Evolutionary conservation across 2,797 vertebrate genomes (phyloP).

Genomic region (Rhinoraja longicauda): DNA sequence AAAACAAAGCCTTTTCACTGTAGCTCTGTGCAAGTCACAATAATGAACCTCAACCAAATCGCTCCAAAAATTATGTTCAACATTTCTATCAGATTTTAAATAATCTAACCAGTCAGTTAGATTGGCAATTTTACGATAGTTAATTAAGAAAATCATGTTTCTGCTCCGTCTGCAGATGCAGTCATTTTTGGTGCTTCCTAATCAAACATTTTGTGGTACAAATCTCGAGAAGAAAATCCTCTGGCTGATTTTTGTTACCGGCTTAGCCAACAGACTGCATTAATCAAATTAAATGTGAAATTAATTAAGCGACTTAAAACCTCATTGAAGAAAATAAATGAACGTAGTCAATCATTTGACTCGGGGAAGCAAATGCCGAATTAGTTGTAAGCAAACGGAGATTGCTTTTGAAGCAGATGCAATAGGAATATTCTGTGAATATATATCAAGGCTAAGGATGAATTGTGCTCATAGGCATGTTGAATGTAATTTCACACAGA

Average conservation of each 20-base stretch:
- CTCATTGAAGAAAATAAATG: constrained; percentile 10
- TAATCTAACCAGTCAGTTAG: too few relatives aligned
- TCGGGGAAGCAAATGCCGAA: not conserved
- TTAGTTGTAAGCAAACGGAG: not conserved
- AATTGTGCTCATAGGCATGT: not conserved
- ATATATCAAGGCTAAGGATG: not conserved
- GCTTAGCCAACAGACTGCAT: constrained; percentile 9
- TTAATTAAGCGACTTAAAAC: constrained; percentile 24
- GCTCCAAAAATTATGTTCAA: too few relatives aligned
- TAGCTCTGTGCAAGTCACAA: too few relatives aligned
- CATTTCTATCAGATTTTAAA: too few relatives aligned
- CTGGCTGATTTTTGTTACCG: not conserved
- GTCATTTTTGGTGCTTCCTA: not conserved
- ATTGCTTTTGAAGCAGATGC: not conserved
- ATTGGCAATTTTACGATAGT: not conserved
- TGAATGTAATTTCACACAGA: constrained; percentile 18
- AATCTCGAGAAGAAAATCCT: not conserved
- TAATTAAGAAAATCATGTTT: constrained; percentile 26
- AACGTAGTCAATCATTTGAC: constrained; percentile 27
- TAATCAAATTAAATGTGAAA: constrained; percentile 36
- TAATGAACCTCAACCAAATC: too few relatives aligned
- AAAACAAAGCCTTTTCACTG: too few relatives aligned
- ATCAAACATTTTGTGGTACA: constrained; percentile 28
- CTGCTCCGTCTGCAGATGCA: not conserved
- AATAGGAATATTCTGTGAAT: not conserved